phyloP scores from a whole-genome alignment of 2,113 vertebrate genomes.

The Bufo gargarizans region DNA sequence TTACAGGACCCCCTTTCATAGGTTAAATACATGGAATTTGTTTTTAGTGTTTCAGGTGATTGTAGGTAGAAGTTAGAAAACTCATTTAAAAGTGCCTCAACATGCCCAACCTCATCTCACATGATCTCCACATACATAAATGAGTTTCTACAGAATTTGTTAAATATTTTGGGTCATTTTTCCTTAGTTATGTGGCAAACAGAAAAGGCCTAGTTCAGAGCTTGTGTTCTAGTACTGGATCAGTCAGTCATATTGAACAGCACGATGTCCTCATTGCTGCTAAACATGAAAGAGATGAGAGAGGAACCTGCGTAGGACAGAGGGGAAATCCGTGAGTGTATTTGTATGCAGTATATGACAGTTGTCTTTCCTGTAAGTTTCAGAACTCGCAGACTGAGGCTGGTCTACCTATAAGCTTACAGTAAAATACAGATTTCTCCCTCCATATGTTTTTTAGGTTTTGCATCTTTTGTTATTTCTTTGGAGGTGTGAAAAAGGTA shows the following conservation, averaged over 20 bases:
- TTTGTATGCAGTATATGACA: neutral
- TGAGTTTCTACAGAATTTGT: no score
- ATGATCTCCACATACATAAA: no score
- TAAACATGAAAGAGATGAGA: conserved; percentile 11
- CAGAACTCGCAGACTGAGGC: neutral
- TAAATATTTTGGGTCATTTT: no score
- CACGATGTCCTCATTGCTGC: neutral
- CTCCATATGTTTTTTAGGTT: neutral
- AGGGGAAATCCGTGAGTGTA: neutral
- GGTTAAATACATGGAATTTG: no score
- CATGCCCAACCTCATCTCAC: no score
- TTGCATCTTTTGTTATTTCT: neutral
- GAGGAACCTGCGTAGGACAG: neutral
- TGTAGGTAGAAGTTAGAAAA: no score
- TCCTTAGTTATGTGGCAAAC: no score
- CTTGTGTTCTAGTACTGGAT: neutral
- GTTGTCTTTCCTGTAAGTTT: conserved; percentile 34
- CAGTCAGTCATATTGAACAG: conserved; percentile 12
- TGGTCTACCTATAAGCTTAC: neutral
- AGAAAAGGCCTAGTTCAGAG: no score
- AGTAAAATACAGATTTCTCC: neutral
- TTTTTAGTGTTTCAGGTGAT: no score
- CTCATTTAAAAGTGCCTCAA: no score
- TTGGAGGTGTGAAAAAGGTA: neutral
- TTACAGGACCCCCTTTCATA: no score